Percentiles rank a stretch among this genome's conserved stretches.
Evolutionary conservation across 2,888 invertebrate genomes (phyloP).

Genomic region (Harpalus rufipes): DNA sequence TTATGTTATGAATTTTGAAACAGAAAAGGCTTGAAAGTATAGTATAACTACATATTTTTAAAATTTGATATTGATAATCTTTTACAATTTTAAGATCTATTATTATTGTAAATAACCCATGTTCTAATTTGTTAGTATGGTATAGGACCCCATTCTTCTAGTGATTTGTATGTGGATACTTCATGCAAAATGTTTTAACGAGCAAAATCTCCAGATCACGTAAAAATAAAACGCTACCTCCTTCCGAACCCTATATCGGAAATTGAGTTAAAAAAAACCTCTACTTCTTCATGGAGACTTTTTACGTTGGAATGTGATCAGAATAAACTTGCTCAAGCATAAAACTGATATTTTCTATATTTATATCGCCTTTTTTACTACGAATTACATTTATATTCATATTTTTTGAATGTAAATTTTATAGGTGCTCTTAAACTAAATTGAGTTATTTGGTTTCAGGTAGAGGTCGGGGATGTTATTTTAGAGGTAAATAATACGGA

Average conservation of each 20-base stretch:
- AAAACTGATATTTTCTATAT: constrained; percentile 54
- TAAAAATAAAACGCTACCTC: constrained; percentile 21
- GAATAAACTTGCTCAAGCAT: constrained; percentile 58
- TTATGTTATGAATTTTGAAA: too few relatives aligned
- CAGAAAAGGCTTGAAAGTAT: too few relatives aligned
- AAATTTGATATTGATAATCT: too few relatives aligned
- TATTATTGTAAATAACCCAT: too few relatives aligned
- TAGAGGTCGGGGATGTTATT: constrained; percentile 96
- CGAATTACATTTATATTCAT: constrained; percentile 27
- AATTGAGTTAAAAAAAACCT: constrained; percentile 55
- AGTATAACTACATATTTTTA: too few relatives aligned
- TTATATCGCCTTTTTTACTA: constrained; percentile 41
- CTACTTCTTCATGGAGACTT: constrained; percentile 52
- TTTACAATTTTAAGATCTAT: too few relatives aligned
- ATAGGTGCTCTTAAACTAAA: constrained; percentile 1
- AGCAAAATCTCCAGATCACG: constrained; percentile 36
- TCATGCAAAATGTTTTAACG: constrained; percentile 54
- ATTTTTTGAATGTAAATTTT: constrained; percentile 43
- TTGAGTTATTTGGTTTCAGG: constrained; percentile 79
- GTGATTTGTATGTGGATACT: constrained; percentile 30
- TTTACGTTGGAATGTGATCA: constrained; percentile 53
- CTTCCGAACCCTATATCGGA: constrained; percentile 47
- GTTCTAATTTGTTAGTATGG: too few relatives aligned
- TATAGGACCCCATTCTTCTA: too few relatives aligned
- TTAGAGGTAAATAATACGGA: constrained; percentile 96